Evolutionary conservation across 2,113 vertebrate species (phyloP).

Genomic region (Syngnathus scovelli): DNA sequence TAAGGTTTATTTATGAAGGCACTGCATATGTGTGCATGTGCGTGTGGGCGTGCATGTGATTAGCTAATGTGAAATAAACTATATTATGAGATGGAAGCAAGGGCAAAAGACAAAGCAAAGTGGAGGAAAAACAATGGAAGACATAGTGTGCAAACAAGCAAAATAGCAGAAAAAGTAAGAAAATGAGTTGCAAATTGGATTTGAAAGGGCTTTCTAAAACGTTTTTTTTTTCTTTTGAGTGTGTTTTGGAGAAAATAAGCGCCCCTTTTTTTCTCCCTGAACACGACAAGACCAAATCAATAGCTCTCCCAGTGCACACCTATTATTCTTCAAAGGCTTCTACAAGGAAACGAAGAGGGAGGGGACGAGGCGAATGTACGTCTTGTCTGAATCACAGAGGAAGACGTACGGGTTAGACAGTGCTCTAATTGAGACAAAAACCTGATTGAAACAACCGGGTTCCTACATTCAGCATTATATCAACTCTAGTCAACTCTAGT

Average conservation of each 20-base stretch:
- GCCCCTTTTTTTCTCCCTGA: conserved; percentile 47
- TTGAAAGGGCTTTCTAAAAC: conserved; percentile 47
- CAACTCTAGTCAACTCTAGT: background rate
- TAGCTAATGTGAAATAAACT: background rate
- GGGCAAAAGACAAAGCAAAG: conserved; percentile 8
- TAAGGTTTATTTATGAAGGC: conserved; percentile 13
- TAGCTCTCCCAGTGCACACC: conserved; percentile 46
- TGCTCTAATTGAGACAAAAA: conserved; percentile 11
- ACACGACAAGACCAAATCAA: conserved; percentile 54
- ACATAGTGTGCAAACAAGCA: conserved; percentile 19
- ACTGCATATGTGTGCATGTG: background rate
- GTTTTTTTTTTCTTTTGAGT: conserved; percentile 41
- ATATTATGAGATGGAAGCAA: background rate
- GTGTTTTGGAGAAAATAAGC: conserved; percentile 59
- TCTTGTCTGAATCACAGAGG: conserved; percentile 3
- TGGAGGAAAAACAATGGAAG: conserved; percentile 10
- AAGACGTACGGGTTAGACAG: background rate
- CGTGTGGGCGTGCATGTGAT: background rate
- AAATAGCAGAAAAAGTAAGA: conserved; percentile 24
- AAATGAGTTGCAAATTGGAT: conserved; percentile 44
- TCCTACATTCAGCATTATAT: conserved; percentile 3
- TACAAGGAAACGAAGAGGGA: conserved; percentile 18
- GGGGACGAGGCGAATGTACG: background rate
- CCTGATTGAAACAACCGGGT: background rate
- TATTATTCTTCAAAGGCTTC: conserved; percentile 62